phyloP scores from a whole-genome alignment of 1,140 invertebrate genomes.

The Caenorhabditis briggsae region DNA sequence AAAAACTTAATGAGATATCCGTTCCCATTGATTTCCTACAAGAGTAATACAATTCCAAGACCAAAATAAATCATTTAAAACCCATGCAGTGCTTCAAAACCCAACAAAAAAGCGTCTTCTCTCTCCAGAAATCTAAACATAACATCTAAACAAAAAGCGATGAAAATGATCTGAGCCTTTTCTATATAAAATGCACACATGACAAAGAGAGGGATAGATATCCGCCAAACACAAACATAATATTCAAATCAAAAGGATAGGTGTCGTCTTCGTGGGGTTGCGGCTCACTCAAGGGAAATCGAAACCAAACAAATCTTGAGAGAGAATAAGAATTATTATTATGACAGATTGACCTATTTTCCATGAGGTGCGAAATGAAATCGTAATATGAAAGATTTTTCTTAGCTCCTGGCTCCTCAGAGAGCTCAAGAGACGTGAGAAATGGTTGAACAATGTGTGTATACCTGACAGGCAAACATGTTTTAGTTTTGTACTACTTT shows the following conservation, averaged over 20 bases:
- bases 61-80: no score
- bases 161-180: no score
- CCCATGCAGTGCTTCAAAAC: no score
- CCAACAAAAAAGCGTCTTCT: no score
- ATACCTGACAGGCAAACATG: constrained; percentile 12
- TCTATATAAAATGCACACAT: no score
- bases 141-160: no score
- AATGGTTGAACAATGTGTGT: constrained; percentile 22
- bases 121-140: no score
- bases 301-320: constrained; percentile 16
- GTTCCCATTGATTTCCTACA: no score
- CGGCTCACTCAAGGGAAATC: not conserved
- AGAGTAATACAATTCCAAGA: no score
- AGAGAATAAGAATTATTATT: not conserved
- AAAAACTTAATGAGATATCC: no score
- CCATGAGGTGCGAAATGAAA: not conserved
- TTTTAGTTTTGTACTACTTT: not conserved
- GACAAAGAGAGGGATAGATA: not conserved
- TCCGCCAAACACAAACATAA: not conserved
- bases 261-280: no score
- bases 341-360: constrained; percentile 21
- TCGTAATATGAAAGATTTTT: not conserved
- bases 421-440: constrained; percentile 12
- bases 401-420: not conserved
- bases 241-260: no score